phyloP scores from a whole-genome alignment of 2,888 invertebrate genomes.

The Artemia sp. region DNA sequence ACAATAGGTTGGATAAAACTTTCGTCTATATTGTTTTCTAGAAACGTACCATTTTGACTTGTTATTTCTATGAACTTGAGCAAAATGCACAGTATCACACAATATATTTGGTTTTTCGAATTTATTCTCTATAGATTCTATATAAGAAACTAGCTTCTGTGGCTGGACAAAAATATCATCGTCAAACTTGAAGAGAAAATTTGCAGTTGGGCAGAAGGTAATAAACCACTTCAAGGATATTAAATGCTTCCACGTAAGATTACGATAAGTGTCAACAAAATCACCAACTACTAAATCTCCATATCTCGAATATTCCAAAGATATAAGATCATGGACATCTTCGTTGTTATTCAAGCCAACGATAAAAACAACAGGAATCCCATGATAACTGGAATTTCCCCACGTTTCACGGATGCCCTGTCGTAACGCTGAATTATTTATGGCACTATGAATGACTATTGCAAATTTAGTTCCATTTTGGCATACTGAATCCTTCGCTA shows the following conservation, averaged over 20 bases:
- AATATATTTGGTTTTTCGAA: constrained; percentile 1
- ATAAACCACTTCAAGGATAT: background rate
- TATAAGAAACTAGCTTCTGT: background rate
- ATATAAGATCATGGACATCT: background rate
- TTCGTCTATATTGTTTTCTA: background rate
- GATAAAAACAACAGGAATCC: constrained; percentile 1
- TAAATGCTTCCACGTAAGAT: constrained; percentile 2
- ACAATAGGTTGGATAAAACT: constrained; percentile 1
- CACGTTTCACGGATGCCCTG: constrained; percentile 1
- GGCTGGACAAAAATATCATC: constrained; percentile 3
- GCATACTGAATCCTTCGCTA: background rate
- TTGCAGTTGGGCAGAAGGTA: background rate
- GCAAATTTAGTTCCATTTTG: background rate
- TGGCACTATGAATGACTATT: constrained; percentile 1
- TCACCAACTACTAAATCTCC: constrained; percentile 9
- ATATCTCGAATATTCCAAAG: background rate
- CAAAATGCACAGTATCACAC: background rate
- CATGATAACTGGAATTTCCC: background rate
- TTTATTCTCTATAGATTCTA: background rate
- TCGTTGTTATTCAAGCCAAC: background rate
- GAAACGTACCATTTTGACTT: constrained; percentile 1
- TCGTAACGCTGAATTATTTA: background rate
- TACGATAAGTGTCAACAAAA: background rate
- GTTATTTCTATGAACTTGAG: background rate
- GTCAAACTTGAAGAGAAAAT: background rate